phyloP scores from a whole-genome alignment of 2,113 vertebrate genomes.

The Emydura subglobosa region DNA sequence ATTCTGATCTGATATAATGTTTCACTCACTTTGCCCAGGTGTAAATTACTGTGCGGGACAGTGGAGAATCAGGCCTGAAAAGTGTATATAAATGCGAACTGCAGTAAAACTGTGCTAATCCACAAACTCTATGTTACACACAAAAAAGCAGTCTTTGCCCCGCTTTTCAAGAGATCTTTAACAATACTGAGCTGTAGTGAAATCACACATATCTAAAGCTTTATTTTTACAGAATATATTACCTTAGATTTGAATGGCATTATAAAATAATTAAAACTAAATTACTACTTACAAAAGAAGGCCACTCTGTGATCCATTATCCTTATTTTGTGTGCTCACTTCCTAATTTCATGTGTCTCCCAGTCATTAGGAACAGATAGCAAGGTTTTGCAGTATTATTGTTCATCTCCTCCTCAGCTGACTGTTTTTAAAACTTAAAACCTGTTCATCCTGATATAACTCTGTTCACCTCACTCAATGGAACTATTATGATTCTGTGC shows the following conservation, averaged over 20 bases:
- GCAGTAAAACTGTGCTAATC: not conserved
- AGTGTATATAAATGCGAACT: not conserved
- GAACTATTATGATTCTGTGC: not conserved
- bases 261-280: not conserved
- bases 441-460: not conserved
- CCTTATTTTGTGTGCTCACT: not conserved
- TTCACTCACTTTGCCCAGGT: not conserved
- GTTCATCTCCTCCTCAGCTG: not conserved
- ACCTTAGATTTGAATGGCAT: not conserved
- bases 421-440: not conserved
- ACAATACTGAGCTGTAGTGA: not conserved
- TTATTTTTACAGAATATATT: not conserved
- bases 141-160: not conserved
- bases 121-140: not conserved
- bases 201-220: not conserved
- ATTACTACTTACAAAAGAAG: not conserved
- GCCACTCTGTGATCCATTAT: not conserved
- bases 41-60: not conserved
- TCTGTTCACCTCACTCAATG: not conserved
- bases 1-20: not conserved
- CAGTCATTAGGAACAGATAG: not conserved
- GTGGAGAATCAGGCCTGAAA: not conserved
- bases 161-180: not conserved
- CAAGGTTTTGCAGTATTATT: conserved; percentile 1
- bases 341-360: not conserved